phyloP scores from a whole-genome alignment of 2,797 vertebrate genomes.

The Rhinatrema bivittatum region DNA sequence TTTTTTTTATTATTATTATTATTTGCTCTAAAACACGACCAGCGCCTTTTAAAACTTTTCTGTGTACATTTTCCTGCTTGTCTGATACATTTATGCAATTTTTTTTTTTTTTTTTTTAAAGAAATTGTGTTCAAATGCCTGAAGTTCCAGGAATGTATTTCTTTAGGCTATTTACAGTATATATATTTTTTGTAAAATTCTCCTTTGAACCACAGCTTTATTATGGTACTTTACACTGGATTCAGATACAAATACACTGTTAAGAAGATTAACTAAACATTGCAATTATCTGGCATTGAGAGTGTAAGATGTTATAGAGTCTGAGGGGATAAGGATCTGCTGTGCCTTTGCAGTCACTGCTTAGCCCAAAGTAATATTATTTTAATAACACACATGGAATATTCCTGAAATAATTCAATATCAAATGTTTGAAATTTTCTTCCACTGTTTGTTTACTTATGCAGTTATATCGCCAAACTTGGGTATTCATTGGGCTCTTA shows the following conservation, averaged over 20 bases:
- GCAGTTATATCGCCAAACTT: conserved; percentile 52
- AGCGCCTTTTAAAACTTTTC: conserved; percentile 51
- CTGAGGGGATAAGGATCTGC: conserved; percentile 60
- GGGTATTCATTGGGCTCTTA: conserved; percentile 62
- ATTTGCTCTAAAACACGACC: conserved; percentile 47
- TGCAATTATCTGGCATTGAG: conserved; percentile 61
- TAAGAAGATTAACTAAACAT: conserved; percentile 53
- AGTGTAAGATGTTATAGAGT: conserved; percentile 54
- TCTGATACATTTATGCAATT: conserved; percentile 58
- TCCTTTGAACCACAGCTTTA: conserved; percentile 70
- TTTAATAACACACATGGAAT: conserved; percentile 49
- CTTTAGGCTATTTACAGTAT: conserved; percentile 60
- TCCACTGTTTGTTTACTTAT: conserved; percentile 50
- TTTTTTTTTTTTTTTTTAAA: conserved; percentile 47
- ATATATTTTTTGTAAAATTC: conserved; percentile 57
- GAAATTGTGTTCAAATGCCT: conserved; percentile 54
- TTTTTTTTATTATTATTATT: conserved; percentile 23
- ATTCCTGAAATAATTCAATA: conserved; percentile 52
- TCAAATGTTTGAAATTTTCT: conserved; percentile 51
- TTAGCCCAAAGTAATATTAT: conserved; percentile 68
- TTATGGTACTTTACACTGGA: conserved; percentile 78
- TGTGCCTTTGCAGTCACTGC: conserved; percentile 69
- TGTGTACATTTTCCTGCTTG: conserved; percentile 53
- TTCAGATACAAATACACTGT: conserved; percentile 68
- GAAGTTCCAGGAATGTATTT: conserved; percentile 53